Evolutionary conservation across 2,888 invertebrate genomes (phyloP), one percentile per base, ranked within the genome.

Genomic region (Hoplodrina blanda): DNA sequence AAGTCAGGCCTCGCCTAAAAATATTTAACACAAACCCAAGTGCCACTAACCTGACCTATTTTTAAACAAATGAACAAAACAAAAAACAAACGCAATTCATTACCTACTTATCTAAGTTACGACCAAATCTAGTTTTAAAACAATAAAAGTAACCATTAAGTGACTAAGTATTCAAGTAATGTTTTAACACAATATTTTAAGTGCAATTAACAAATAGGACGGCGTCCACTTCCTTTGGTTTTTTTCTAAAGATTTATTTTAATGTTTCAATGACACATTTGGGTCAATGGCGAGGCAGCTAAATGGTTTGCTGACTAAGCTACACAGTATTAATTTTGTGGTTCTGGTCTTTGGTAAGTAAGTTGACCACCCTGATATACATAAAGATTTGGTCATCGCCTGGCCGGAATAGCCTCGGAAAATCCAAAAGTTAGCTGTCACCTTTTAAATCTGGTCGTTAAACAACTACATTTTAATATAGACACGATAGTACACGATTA

Each of bases 141-240:
- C 55, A 67, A 56, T 75, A 67, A 55, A 74, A 56, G 1, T 10
- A 5, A 11, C 37, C 53, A 67, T 64, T 54, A 56, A 3, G 55
- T 33, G 46, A 56, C 67, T 70, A 62, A 64, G 44, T 50, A 25
- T 68, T 25, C 20, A 46, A 46, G 54, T 66, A 55, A 74, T 54
- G 59, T 37, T n/a, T 30, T 65, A 60, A 71, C 78, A 60, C 15
- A 81, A 70, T 70, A 68, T 81, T 69, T 78, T 53, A 62, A 61
- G 68, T 55, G 73, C 57, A 63, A 64, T 82, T 57, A 78, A 67
- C 59, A 77, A 46, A 53, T 57, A 17, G 59, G 54, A 3, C 37
- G 37, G 41, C 33, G 20, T 53, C 68, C 60, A 54, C 10, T 78
- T 73, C 65, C 63, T 78, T 62, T 55, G 41, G 52, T 53, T 77